Evolutionary conservation across 1,140 invertebrate species (phyloP).

Genomic region (Mamestra configurata): DNA sequence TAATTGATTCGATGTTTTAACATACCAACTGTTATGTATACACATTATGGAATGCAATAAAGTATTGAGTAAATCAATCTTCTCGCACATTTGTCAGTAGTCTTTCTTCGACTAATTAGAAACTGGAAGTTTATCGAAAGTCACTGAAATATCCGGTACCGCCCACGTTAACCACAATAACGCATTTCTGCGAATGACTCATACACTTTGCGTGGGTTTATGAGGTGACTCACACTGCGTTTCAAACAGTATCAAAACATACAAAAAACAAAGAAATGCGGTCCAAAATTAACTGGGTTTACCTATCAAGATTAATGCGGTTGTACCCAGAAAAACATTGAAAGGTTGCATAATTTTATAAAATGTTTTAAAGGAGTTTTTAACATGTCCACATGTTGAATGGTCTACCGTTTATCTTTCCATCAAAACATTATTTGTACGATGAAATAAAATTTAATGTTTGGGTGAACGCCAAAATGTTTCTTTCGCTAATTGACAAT

Average conservation of each 20-base stretch:
- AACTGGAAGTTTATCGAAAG: not conserved
- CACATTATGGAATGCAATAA: too few relatives aligned
- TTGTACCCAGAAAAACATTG: not conserved
- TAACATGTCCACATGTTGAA: not conserved
- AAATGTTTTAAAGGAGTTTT: not conserved
- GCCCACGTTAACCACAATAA: not conserved
- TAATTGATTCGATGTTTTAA: too few relatives aligned
- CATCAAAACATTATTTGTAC: conserved; percentile 27
- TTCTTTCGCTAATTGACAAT: conserved; percentile 1
- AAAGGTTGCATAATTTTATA: not conserved
- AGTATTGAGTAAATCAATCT: too few relatives aligned
- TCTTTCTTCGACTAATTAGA: too few relatives aligned
- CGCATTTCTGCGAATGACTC: not conserved
- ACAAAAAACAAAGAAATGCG: not conserved
- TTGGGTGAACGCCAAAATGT: conserved; percentile 22
- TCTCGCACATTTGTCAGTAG: too few relatives aligned
- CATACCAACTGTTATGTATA: too few relatives aligned
- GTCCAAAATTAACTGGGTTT: not conserved
- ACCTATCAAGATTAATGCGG: not conserved
- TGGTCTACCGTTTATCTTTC: not conserved
- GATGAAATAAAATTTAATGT: not conserved
- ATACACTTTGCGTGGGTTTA: not conserved
- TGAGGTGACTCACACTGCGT: not conserved
- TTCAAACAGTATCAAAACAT: not conserved
- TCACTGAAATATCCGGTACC: not conserved